Evolutionary conservation across 1,140 invertebrate genomes (phyloP).

Genomic region (Aradophagus sp.): DNA sequence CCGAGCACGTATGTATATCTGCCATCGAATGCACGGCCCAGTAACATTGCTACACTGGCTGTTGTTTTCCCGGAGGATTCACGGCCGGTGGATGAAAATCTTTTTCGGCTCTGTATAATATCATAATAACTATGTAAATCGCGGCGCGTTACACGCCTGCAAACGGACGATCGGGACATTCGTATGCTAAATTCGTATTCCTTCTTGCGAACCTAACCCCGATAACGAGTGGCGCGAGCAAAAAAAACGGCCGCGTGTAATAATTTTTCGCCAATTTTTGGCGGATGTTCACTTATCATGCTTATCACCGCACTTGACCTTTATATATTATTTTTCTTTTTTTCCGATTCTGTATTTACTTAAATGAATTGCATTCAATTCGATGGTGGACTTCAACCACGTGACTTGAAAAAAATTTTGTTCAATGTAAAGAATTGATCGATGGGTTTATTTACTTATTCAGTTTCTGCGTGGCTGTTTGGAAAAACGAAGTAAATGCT

Average conservation of each 20-base stretch:
- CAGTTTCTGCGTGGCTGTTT: no score
- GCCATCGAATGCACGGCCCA: conserved; percentile 20
- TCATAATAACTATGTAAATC: conserved; percentile 73
- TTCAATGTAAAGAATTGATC: no score
- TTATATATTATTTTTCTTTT: no score
- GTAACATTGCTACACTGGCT: conserved; percentile 35
- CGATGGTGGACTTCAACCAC: no score
- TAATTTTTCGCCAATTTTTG: conserved; percentile 34
- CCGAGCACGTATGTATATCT: conserved; percentile 30
- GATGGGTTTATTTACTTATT: no score
- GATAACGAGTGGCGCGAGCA: conserved; percentile 59
- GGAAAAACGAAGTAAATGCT: no score
- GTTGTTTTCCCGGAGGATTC: conserved; percentile 40
- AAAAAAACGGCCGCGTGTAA: conserved; percentile 22
- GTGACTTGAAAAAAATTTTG: no score
- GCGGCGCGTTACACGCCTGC: conserved; percentile 48
- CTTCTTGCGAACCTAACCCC: conserved; percentile 53
- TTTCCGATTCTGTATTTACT: no score
- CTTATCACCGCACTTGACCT: no score
- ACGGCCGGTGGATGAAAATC: conserved; percentile 63
- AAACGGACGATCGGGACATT: conserved; percentile 66
- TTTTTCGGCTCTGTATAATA: conserved; percentile 68
- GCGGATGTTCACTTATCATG: no score
- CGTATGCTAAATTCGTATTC: conserved; percentile 65
- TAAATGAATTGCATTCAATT: no score